A percentile compares a stretch with the other conserved stretches of the same genome.
Conservation (phyloP, 92 coral and sea anemone genomes). For the Epizoanthus illoricatus region DNA sequence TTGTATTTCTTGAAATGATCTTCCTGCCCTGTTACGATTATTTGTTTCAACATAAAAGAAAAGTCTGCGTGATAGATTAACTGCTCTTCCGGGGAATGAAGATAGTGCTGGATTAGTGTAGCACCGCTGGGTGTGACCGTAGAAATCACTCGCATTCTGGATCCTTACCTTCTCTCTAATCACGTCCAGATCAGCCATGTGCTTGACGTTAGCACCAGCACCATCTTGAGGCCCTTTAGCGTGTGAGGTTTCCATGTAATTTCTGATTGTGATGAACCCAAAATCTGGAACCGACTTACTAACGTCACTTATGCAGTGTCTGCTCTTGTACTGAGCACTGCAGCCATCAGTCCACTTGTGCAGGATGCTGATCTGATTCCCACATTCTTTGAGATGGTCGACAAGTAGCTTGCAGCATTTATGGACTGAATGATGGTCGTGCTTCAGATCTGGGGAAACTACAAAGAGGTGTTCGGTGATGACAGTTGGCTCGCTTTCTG, state of each 20-base stretch:
- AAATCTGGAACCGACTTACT: not conserved
- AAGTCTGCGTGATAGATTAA: constrained; percentile 16
- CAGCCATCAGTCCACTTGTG: constrained; percentile 59
- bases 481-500: constrained; percentile 8
- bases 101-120: constrained; percentile 3
- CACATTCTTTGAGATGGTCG: constrained; percentile 22
- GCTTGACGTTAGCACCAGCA: not conserved
- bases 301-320: constrained; percentile 39
- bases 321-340: constrained; percentile 49
- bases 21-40: constrained; percentile 1
- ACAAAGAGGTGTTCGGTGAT: constrained; percentile 44
- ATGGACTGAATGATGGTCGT: constrained; percentile 46
- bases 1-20: constrained; percentile 16
- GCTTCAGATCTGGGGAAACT: constrained; percentile 33
- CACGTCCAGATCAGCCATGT: not conserved
- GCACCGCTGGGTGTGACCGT: constrained; percentile 17
- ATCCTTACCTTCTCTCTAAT: constrained; percentile 6
- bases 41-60: constrained; percentile 24
- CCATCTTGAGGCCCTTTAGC: constrained; percentile 9
- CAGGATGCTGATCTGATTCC: constrained; percentile 12
- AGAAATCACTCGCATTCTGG: constrained; percentile 25
- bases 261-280: not conserved
- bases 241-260: not conserved
- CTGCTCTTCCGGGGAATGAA: constrained; percentile 19
- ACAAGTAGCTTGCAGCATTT: not conserved